A percentile compares a stretch with the other conserved stretches of the same genome.
Conservation (phyloP, 1,140 invertebrate genomes). For the Drosophila parabipectinata region DNA sequence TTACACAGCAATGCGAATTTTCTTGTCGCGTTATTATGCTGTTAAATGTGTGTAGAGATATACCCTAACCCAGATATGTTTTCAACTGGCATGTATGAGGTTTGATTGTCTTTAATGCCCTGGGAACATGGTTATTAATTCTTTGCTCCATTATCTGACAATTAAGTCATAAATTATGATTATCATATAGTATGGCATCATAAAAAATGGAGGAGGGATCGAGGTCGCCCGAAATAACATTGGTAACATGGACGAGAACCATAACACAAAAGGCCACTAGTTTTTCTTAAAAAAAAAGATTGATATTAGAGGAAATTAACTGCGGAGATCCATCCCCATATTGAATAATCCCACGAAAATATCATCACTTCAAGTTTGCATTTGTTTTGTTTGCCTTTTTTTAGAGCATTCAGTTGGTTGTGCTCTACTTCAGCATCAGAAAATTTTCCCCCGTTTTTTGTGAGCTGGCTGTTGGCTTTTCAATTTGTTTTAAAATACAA, state of each 20-base stretch:
- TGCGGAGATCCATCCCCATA: background rate
- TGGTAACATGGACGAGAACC: background rate
- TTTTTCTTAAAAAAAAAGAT: background rate
- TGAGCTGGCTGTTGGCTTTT: slow-evolving; percentile 60
- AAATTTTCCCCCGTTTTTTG: slow-evolving; percentile 34
- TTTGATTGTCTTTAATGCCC: slow-evolving; percentile 25
- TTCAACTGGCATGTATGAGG: slow-evolving; percentile 6
- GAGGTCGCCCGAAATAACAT: slow-evolving; percentile 19
- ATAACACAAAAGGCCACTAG: background rate
- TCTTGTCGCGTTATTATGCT: slow-evolving; percentile 28
- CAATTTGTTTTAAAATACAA: slow-evolving; percentile 82
- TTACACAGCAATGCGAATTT: slow-evolving; percentile 67
- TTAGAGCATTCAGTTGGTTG: slow-evolving; percentile 33
- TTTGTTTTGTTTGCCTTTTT: background rate
- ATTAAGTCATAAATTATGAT: slow-evolving; percentile 34
- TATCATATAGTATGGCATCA: slow-evolving; percentile 10
- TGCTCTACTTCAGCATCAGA: slow-evolving; percentile 4
- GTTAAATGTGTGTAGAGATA: slow-evolving; percentile 8
- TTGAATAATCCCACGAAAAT: background rate
- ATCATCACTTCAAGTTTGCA: too few species aligned
- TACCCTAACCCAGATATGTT: slow-evolving; percentile 27
- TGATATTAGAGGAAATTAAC: background rate
- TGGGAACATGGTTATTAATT: slow-evolving; percentile 18
- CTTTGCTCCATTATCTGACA: slow-evolving; percentile 23
- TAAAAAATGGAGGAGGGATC: slow-evolving; percentile 1